Evolutionary conservation across 2,113 vertebrate species (phyloP), one percentile per base, ranked within the genome.

Genomic region (Thinocorus orbignyianus): DNA sequence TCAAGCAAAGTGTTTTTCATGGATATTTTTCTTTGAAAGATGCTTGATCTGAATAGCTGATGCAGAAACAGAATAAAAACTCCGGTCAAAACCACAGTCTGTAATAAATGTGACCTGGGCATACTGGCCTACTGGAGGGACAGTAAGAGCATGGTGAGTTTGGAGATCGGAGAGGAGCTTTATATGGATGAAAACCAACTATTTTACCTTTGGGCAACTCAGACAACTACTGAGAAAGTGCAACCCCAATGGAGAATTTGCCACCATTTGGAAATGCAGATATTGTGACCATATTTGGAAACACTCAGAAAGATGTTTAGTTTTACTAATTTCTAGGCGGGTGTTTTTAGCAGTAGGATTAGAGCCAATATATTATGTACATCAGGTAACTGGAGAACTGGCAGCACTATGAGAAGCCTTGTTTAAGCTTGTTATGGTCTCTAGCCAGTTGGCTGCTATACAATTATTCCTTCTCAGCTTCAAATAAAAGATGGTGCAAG

Each of bases 401-500:
- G 96, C 95, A 97, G 86, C 92, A 3, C 88, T 85, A 46, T 68
- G 66, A 92, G 87, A 86, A 97, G 72, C 93, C 88, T 95, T 96
- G 93, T 96, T 95, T 96, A 95, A 91, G 93, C 96, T 96, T 96
- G 95, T 95, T 77, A 65, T 44, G 90, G 90, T 95, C 86, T 80
- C 66, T 41, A 85, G 96, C 96, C 93, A 97, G 71, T 77, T 95
- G 96, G 95, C 95, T 94, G 55, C 83, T 93, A 70, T 57, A 90
- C 92, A 95, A 73, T 93, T 93, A 86, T 93, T 93, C 86, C 89
- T 96, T 96, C 93, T 96, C 84, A 7, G 84, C 86, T 95, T 97
- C 93, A 93, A 95, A 97, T 96, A 96, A 97, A 97, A 94, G 91
- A 88, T 96, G 93, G 94, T 95, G 74, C 96, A 96, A 92, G 92